Evolutionary conservation across 2,113 vertebrate genomes (phyloP).

Genomic region (Phoxinus phoxinus): DNA sequence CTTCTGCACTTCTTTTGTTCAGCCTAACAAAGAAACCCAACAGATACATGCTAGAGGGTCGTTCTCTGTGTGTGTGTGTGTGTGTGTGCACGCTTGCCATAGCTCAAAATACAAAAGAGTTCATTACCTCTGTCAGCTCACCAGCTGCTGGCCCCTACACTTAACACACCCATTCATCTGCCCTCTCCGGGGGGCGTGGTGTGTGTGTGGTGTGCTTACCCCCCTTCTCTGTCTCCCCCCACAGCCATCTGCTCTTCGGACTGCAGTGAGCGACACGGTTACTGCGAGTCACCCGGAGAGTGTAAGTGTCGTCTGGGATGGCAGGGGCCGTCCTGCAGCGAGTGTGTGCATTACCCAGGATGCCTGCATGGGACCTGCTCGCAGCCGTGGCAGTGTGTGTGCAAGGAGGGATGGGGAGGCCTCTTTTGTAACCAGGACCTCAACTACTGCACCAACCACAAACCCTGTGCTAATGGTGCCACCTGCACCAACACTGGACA

Average conservation of each 20-base stretch:
- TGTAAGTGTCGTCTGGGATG: constrained; percentile 89
- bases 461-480: constrained; percentile 79
- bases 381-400: constrained; percentile 85
- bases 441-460: constrained; percentile 87
- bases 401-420: constrained; percentile 86
- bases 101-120: constrained; percentile 58
- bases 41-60: constrained; percentile 52
- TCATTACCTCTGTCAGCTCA: constrained; percentile 68
- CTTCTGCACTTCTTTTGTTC: constrained; percentile 68
- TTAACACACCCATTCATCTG: constrained; percentile 73
- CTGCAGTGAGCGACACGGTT: constrained; percentile 85
- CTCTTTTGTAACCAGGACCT: constrained; percentile 87
- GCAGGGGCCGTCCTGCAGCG: constrained; percentile 83
- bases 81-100: constrained; percentile 14
- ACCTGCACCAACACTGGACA: constrained; percentile 81
- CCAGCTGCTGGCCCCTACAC: constrained; percentile 79
- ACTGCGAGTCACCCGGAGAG: constrained; percentile 85
- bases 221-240: constrained; percentile 40
- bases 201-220: constrained; percentile 47
- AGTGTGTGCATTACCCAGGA: constrained; percentile 84
- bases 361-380: constrained; percentile 84
- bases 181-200: constrained; percentile 46
- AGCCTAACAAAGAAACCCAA: constrained; percentile 61
- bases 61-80: constrained; percentile 46
- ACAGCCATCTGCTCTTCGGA: constrained; percentile 82